Conservation (phyloP, 2,797 vertebrate genomes). For the Enteromius radiatus region DNA sequence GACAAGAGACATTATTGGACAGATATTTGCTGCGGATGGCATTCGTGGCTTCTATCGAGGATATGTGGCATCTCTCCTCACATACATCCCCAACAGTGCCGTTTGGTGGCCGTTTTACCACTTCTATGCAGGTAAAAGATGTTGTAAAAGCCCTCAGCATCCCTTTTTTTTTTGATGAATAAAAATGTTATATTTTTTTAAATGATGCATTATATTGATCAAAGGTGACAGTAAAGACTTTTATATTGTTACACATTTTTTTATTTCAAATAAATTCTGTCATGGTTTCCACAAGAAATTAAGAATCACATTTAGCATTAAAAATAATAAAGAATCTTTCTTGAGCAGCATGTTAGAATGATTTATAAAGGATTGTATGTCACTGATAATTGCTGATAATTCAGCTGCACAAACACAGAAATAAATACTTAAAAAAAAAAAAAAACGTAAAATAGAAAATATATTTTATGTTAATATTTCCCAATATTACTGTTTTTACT, state of each 20-base stretch:
- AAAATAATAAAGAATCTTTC: not conserved
- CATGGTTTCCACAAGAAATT: not conserved
- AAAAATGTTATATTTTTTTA: no score
- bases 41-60: slow-evolving; percentile 93
- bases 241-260: not conserved
- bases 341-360: not conserved
- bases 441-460: not conserved
- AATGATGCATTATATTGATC: not conserved
- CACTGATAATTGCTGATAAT: not conserved
- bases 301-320: not conserved
- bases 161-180: not conserved
- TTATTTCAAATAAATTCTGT: not conserved
- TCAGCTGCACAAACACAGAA: no score
- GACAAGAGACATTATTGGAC: slow-evolving; percentile 89
- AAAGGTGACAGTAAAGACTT: not conserved
- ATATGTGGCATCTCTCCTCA: slow-evolving; percentile 93
- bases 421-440: no score
- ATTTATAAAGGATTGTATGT: not conserved
- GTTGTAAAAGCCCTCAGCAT: not conserved
- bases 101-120: slow-evolving; percentile 99
- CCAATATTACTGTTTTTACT: not conserved
- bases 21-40: slow-evolving; percentile 91
- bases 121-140: slow-evolving; percentile 90
- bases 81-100: slow-evolving; percentile 97
- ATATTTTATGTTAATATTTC: not conserved